Conservation (phyloP, 1,140 invertebrate genomes). For the Neoseiulus cucumeris region DNA sequence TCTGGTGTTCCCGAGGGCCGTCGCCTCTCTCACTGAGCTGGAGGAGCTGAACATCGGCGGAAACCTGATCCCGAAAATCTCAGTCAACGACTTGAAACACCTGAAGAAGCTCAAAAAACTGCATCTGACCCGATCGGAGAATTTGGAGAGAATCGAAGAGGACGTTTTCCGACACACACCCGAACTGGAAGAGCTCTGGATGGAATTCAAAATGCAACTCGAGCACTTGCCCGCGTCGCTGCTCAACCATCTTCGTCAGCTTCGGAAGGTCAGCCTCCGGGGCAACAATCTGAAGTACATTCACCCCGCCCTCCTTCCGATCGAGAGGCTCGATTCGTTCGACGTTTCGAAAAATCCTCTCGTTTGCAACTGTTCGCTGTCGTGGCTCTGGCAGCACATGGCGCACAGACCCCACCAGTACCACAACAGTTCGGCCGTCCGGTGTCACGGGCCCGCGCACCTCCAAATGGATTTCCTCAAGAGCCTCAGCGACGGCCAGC, state of each 20-base stretch:
- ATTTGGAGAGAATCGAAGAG: slow-evolving; percentile 23
- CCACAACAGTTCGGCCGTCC: slow-evolving; percentile 7
- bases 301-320: slow-evolving; percentile 12
- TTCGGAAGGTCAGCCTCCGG: slow-evolving; percentile 41
- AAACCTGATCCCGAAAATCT: slow-evolving; percentile 18
- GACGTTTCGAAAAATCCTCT: slow-evolving; percentile 55
- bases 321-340: slow-evolving; percentile 20
- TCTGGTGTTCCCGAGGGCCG: slow-evolving; percentile 47
- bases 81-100: slow-evolving; percentile 17
- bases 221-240: slow-evolving; percentile 38
- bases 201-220: slow-evolving; percentile 29
- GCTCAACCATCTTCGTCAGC: slow-evolving; percentile 42
- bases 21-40: slow-evolving; percentile 34
- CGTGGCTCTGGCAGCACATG: slow-evolving; percentile 55
- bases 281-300: slow-evolving; percentile 19
- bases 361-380: slow-evolving; percentile 61
- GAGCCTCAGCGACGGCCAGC: slow-evolving; percentile 4
- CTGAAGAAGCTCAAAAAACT: slow-evolving; percentile 17
- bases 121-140: slow-evolving; percentile 23
- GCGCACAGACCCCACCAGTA: not conserved
- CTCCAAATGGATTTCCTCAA: not conserved
- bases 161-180: slow-evolving; percentile 24
- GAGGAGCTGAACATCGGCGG: slow-evolving; percentile 20
- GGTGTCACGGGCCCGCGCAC: not conserved
- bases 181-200: slow-evolving; percentile 43